Evolutionary conservation across 2,113 vertebrate genomes (phyloP), one percentile per base, ranked within the genome.

Genomic region (Colinus virginianus): DNA sequence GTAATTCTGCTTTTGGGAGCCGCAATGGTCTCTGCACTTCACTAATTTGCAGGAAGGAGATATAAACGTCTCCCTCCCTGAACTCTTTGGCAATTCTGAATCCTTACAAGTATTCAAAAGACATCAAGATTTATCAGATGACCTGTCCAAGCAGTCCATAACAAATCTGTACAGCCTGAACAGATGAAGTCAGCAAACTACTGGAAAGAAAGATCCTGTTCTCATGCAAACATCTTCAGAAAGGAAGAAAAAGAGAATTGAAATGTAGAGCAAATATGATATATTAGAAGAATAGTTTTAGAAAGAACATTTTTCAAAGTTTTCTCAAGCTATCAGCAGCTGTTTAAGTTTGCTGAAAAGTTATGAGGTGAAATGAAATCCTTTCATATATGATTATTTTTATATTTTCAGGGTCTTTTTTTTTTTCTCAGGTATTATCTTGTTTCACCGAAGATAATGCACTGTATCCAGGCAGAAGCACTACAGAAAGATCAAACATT

Each of bases 401-500:
- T 91, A 74, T 95, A 93, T 94, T 96, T 94, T 91, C 56, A 67
- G 36, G 51, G 53, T 84, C 32, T 82, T 82, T 75, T 62, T 51
- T 79, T n/a, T 4, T 48, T 53, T 51, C 11, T 13, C 23, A 82
- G 53, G 84, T 87, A 86, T 79, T 95, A 89, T 92, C 85, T 91
- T 77, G 85, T 77, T 71, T 43, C 78, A 91, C 55, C 51, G 34
- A 74, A 91, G 26, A 67, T 77, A 91, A 88, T 93, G 26, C 71
- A 80, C 69, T 90, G 13, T 86, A 92, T 93, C 90, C 81, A 94
- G 62, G 69, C 85, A 93, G 84, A 92, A 84, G 51, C 36, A 61
- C 34, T 90, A 81, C 78, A 72, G 81, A 96, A 96, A 88, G 78
- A 94, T 96, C 92, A 97, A 96, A 96, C 78, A 94, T 77, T 88